These are phyloP conservation scores for Ailuropoda melanoleuca DNA, from an alignment of 2,113 vertebrate species.

Conservation along the genomic window DNA sequence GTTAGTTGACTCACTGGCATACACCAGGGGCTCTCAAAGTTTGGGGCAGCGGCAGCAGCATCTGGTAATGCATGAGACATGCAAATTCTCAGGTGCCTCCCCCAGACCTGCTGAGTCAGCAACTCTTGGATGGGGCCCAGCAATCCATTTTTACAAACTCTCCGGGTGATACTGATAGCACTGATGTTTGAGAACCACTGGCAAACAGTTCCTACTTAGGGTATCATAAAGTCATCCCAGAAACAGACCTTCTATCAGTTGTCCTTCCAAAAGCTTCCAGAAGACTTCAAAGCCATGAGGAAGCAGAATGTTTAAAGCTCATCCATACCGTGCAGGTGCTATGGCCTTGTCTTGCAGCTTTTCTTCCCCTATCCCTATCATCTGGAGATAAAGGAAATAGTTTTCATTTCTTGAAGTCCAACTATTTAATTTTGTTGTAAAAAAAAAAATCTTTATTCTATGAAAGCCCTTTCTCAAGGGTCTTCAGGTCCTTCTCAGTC, in stretches of 20 bases:
- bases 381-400: not conserved
- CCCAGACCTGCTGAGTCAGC: not conserved
- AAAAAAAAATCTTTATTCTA: not conserved
- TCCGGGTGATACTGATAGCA: not conserved
- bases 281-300: not conserved
- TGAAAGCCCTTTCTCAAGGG: not conserved
- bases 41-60: not conserved
- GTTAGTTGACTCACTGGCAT: not conserved
- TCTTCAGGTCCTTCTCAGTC: not conserved
- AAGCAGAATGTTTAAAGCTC: not conserved
- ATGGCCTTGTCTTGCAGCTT: not conserved
- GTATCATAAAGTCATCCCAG: not conserved
- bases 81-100: not conserved
- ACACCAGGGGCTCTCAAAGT: not conserved
- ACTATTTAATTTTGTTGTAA: not conserved
- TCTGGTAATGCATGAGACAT: not conserved
- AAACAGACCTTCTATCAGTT: not conserved
- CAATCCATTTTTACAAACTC: not conserved
- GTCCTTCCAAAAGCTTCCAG: not conserved
- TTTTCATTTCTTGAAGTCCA: slow-evolving; percentile 22
- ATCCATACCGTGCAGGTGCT: not conserved
- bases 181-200: not conserved
- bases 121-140: not conserved
- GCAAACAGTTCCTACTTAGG: not conserved
- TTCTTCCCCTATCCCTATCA: not conserved